Evolutionary conservation across 2,113 vertebrate genomes (phyloP), one percentile per base, ranked within the genome.

Genomic region (Corythoichthys intestinalis): DNA sequence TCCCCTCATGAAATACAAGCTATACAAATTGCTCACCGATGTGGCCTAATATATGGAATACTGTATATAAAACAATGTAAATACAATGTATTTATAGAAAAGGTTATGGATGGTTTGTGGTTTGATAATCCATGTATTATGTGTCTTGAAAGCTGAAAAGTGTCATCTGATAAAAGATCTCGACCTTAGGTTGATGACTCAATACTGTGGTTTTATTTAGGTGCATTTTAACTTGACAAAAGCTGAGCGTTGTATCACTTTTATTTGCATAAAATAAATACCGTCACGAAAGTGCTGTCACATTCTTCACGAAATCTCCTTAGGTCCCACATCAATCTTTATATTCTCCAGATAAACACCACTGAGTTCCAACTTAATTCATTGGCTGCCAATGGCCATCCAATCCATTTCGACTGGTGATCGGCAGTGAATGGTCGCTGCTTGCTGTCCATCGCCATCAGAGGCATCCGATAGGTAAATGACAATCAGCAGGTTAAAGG

Each of bases 21-120:
- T 86, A 79, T 87, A 82, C 73, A 76, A 86, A 80, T 82, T 85
- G 72, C 74, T 93, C 93, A 94, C 94, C 94, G 88, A 91, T 90
- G 94, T 92, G 93, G 93, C 94, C 94, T 96, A 78, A 90, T 93
- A 34, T 28, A 35, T 85, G 85, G 76, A 70, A 72, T 62, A 41
- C 17, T 2, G 17, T 37, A n/a, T 61, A 34, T 57, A 12, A 57
- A 34, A 57, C 2, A 28, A 11, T 5, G 6, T 39, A 8, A 38
- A 46, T 62, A 44, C 17, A 12, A 28, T 46, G 4, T 28, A 10
- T 28, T 28, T 28, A 83, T 80, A 75, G 65, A 68, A 70, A 35
- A 63, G 71, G n/a, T n/a, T 50, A 78, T 28, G n/a, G 17, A 14
- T 59, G 37, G 34, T 37, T 37, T 38, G 35, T 59, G 39, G 10